These are phyloP conservation scores for Diceros bicornis DNA, from an alignment of 2,797 vertebrate genomes.

Conservation along the genomic window DNA sequence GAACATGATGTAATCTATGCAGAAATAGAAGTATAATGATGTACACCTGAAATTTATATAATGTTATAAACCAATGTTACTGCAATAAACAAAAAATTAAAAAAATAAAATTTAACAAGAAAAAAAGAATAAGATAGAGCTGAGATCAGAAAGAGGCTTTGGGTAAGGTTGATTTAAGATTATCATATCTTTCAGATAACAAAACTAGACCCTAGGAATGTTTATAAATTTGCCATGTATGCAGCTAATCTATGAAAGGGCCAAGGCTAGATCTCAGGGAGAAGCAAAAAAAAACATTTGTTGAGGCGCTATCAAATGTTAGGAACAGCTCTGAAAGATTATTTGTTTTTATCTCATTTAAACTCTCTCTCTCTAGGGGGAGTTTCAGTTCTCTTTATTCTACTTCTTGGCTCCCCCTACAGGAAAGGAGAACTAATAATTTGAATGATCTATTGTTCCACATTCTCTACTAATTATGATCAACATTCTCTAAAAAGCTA, in stretches of 20 bases:
- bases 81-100: too few species aligned
- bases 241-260: background rate
- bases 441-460: background rate
- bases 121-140: background rate
- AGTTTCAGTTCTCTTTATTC: background rate
- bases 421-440: background rate
- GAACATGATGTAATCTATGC: too few species aligned
- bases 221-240: background rate
- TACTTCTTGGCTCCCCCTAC: background rate
- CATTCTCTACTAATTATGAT: background rate
- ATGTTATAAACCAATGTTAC: too few species aligned
- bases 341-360: background rate
- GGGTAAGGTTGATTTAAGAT: background rate
- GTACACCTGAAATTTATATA: too few species aligned
- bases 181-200: background rate
- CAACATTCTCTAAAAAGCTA: background rate
- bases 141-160: background rate
- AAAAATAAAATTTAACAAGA: too few species aligned
- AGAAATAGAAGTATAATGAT: too few species aligned
- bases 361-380: background rate
- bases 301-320: background rate
- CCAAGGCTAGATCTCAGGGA: background rate
- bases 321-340: background rate
- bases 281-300: background rate
- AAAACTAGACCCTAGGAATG: background rate